Base-by-base conservation (phyloP, 2,888 invertebrate genomes). In the Teleiodes luculella region DNA sequence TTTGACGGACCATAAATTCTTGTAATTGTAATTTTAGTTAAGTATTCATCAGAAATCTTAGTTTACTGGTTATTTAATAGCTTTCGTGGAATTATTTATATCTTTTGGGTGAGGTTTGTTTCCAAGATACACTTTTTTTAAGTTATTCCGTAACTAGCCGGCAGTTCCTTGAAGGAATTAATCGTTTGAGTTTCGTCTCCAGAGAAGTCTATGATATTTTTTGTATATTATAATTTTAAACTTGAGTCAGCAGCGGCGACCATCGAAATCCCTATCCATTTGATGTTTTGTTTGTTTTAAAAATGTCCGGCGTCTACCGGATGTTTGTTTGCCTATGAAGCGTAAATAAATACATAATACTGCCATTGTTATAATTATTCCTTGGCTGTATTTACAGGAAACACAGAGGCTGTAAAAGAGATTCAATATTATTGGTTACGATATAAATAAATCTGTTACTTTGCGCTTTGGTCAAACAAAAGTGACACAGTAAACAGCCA, bases 401-500 rank as follows among this genome's bases (percentile, higher is more conserved):
- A 45, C n/a, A 20, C 20, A 14, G 13, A 45, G 28, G 46, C 10
- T 16, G 11, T 8, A 30, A 30, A 45, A 4, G 24, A 24, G 24
- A 6, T 24, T n/a, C n/a, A n/a, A n/a, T n/a, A n/a, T n/a, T n/a
- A n/a, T n/a, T n/a, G n/a, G n/a, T n/a, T n/a, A n/a, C n/a, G n/a
- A n/a, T n/a, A n/a, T n/a, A n/a, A n/a, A n/a, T n/a, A n/a, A 24
- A 6, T 24, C 3, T 24, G 24, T 24, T 24, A 41, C 11, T 41
- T 41, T 18, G n/a, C 39, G 31, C 31, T 46, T 46, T 46, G 30
- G 43, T 13, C 13, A 11, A 3, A 43, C 7, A 3, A 14, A 46
- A 30, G n/a, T n/a, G n/a, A n/a, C n/a, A 46, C 46, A 14, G 35
- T n/a, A 18, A 37, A 49, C 49, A 36, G 49, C 20, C 16, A 49